Percentiles rank a stretch among this genome's conserved stretches.
Evolutionary conservation across 2,888 invertebrate species (phyloP).

Genomic region (Zele albiditarsus): DNA sequence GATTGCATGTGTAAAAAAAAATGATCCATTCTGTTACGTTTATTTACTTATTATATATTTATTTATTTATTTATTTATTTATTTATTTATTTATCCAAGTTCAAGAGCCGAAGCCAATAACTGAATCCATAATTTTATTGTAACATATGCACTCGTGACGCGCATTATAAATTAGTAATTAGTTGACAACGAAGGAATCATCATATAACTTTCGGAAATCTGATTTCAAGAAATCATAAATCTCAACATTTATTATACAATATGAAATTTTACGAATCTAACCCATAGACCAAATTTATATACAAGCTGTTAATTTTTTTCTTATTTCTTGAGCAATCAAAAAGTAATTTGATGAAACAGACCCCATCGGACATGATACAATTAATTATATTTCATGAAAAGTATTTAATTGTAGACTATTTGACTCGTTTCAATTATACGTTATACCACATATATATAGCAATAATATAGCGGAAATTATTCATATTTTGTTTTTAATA

Average conservation of each 20-base stretch:
- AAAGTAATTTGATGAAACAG: neutral
- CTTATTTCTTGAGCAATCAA: neutral
- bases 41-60: neutral
- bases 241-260: no score
- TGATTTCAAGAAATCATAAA: no score
- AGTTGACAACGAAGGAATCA: no score
- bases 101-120: neutral
- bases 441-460: neutral
- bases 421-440: neutral
- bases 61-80: neutral
- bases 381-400: conserved; percentile 1
- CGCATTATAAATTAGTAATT: no score
- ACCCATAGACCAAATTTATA: neutral
- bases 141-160: no score
- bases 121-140: no score
- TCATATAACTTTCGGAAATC: no score
- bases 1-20: no score
- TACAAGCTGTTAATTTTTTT: neutral
- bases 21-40: no score
- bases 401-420: neutral
- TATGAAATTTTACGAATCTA: neutral
- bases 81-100: neutral
- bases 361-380: neutral
- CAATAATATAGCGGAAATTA: neutral
- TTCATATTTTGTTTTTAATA: neutral